phyloP scores from a whole-genome alignment of 1,140 invertebrate genomes.

The Drosophila tristis region DNA sequence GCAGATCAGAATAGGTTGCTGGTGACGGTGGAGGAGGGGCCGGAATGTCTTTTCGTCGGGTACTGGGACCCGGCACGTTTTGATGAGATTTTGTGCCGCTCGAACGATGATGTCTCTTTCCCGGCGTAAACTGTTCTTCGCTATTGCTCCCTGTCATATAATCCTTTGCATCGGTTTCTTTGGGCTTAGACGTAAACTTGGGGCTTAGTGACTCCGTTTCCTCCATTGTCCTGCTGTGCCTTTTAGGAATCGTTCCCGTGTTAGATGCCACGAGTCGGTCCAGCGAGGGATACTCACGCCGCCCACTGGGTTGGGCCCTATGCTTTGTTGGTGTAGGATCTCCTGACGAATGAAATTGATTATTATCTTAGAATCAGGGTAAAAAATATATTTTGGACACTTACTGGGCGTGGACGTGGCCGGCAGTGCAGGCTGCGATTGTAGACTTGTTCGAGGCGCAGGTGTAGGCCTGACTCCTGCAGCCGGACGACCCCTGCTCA shows the following conservation, averaged over 20 bases:
- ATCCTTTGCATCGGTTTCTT: neutral
- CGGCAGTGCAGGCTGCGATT: slow-evolving; percentile 17
- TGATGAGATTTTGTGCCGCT: slow-evolving; percentile 46
- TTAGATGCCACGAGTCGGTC: slow-evolving; percentile 70
- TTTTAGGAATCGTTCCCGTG: slow-evolving; percentile 75
- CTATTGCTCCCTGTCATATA: slow-evolving; percentile 18
- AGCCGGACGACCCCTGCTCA: slow-evolving; percentile 66
- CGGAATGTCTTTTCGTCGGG: slow-evolving; percentile 70
- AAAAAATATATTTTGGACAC: neutral
- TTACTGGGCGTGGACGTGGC: slow-evolving; percentile 29
- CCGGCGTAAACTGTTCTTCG: slow-evolving; percentile 21
- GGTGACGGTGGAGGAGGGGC: slow-evolving; percentile 78
- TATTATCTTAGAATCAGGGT: neutral
- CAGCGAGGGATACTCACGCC: slow-evolving; percentile 70
- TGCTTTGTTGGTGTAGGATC: slow-evolving; percentile 39
- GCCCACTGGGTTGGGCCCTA: slow-evolving; percentile 34
- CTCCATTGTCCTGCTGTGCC: slow-evolving; percentile 4
- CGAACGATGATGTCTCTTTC: slow-evolving; percentile 62
- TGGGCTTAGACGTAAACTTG: slow-evolving; percentile 31
- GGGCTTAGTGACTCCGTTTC: slow-evolving; percentile 17
- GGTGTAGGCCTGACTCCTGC: slow-evolving; percentile 62
- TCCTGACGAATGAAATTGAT: slow-evolving; percentile 11
- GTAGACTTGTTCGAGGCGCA: slow-evolving; percentile 65
- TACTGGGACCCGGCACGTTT: slow-evolving; percentile 15
- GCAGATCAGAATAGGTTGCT: slow-evolving; percentile 76